Evolutionary conservation across 1,140 invertebrate species (phyloP).

Genomic region (Neodiprion virginianus): DNA sequence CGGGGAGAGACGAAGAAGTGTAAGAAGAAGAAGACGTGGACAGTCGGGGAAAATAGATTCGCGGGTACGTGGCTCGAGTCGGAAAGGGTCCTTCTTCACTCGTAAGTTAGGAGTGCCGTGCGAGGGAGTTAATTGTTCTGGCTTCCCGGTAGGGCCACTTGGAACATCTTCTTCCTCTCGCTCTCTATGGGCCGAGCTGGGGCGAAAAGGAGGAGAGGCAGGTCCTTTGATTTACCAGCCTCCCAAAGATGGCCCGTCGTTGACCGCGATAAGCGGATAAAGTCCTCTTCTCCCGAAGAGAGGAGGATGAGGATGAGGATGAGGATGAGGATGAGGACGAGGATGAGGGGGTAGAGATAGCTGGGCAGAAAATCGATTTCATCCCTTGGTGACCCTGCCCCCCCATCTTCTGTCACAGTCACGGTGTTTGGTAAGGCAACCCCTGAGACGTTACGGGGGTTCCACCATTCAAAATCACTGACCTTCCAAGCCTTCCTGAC

Average conservation of each 20-base stretch:
- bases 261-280: conserved; percentile 6
- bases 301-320: too few relatives aligned
- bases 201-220: not conserved
- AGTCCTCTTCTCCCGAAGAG: not conserved
- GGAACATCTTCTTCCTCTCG: not conserved
- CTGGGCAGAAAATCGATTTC: conserved; percentile 1
- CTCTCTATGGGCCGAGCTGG: too few relatives aligned
- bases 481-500: not conserved
- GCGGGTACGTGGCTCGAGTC: not conserved
- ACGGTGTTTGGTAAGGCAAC: not conserved
- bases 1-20: too few relatives aligned
- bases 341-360: not conserved
- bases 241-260: conserved; percentile 4
- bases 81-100: not conserved
- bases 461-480: not conserved
- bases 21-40: not conserved
- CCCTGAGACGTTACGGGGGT: not conserved
- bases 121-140: not conserved
- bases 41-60: not conserved
- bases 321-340: not conserved
- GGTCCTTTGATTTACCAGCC: conserved; percentile 4
- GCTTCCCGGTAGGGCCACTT: not conserved
- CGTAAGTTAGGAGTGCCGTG: not conserved
- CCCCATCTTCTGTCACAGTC: not conserved
- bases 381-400: not conserved